Conservation (phyloP, 2,797 vertebrate species). For the Oophaga sylvatica region DNA sequence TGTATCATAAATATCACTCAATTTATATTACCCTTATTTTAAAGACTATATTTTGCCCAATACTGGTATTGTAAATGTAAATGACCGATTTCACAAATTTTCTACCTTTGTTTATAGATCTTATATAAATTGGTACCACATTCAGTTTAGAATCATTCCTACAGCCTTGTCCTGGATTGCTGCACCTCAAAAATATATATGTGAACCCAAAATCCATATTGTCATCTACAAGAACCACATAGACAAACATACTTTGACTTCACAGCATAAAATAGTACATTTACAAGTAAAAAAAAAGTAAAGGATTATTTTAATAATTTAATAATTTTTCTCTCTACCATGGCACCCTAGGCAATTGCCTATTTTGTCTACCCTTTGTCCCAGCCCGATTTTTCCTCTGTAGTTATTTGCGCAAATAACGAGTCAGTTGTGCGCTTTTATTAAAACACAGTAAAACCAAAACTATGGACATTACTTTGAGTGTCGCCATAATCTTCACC, state of each 20-base stretch:
- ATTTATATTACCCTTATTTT: not conserved
- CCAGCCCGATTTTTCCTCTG: not conserved
- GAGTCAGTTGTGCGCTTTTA: not conserved
- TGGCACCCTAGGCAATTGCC: not conserved
- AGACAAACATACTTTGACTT: not conserved
- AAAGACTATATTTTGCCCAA: not conserved
- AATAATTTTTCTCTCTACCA: not conserved
- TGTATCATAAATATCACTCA: not conserved
- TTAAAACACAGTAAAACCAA: not conserved
- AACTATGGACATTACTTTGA: not conserved
- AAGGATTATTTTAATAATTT: not conserved
- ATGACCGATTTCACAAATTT: not conserved
- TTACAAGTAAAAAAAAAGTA: not conserved
- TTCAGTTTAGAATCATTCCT: not conserved
- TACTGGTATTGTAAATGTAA: not conserved
- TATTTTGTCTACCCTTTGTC: not conserved
- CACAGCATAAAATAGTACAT: not conserved
- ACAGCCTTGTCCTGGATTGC: constrained; percentile 24
- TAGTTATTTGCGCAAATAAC: not conserved
- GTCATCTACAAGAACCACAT: not conserved
- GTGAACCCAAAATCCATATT: not conserved
- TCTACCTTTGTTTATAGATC: not conserved
- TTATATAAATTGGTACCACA: not conserved
- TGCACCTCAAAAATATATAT: not conserved
- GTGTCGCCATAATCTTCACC: not conserved